Percentiles rank a stretch among this genome's conserved stretches.
Evolutionary conservation across 64 coral and sea anemone genomes (phyloP).

Genomic region (Cladopsammia gracilis): DNA sequence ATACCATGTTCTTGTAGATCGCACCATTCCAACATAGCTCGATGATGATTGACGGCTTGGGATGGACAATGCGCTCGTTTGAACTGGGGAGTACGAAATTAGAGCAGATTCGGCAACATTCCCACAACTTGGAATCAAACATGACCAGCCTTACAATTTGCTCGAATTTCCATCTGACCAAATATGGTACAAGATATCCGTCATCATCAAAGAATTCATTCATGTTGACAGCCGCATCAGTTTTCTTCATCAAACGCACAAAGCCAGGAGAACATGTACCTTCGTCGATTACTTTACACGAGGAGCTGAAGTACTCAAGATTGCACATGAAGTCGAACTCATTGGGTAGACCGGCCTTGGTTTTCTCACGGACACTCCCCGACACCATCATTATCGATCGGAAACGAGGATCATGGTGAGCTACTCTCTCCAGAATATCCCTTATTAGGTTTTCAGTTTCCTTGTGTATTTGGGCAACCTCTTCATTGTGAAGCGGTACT

Average conservation of each 20-base stretch:
- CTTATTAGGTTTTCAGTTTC: slow-evolving; percentile 55
- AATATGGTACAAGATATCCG: slow-evolving; percentile 34
- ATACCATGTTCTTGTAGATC: slow-evolving; percentile 63
- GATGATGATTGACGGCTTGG: slow-evolving; percentile 50
- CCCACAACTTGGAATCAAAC: slow-evolving; percentile 56
- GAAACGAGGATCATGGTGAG: slow-evolving; percentile 31
- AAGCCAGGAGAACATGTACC: slow-evolving; percentile 56
- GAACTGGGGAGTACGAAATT: slow-evolving; percentile 47
- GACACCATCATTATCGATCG: slow-evolving; percentile 42
- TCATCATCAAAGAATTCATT: slow-evolving; percentile 39
- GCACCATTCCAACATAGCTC: slow-evolving; percentile 67
- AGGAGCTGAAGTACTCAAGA: slow-evolving; percentile 43
- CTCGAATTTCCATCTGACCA: slow-evolving; percentile 33
- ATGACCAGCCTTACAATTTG: slow-evolving; percentile 1
- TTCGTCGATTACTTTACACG: slow-evolving; percentile 19
- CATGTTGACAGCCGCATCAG: not conserved
- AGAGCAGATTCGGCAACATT: slow-evolving; percentile 49
- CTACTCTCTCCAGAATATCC: slow-evolving; percentile 46
- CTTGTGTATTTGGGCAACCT: slow-evolving; percentile 26
- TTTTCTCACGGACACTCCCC: slow-evolving; percentile 63
- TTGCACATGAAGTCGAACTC: slow-evolving; percentile 72
- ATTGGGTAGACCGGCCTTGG: slow-evolving; percentile 60
- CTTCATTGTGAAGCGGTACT: slow-evolving; percentile 45
- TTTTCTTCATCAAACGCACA: slow-evolving; percentile 25
- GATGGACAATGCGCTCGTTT: not conserved